These are phyloP conservation scores for Ceyx cyanopectus DNA, from an alignment of 2,113 vertebrate species.

Conservation along the genomic window DNA sequence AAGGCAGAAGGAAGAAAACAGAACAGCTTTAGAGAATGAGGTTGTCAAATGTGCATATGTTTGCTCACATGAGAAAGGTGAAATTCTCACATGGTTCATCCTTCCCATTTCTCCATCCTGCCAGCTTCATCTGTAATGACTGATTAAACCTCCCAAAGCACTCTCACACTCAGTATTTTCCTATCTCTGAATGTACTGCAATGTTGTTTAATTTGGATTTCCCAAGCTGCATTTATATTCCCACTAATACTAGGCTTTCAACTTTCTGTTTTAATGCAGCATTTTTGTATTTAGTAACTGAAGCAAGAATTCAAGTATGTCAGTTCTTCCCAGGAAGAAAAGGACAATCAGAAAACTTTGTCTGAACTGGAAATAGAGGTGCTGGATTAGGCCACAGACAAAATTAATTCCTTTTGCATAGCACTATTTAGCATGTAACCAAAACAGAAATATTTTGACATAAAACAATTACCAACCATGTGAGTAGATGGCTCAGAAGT, in stretches of 20 bases:
- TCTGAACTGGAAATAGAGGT: neutral
- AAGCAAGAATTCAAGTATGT: neutral
- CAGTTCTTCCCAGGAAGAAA: neutral
- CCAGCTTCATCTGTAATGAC: neutral
- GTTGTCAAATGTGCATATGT: neutral
- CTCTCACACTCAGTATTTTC: neutral
- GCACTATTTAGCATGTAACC: neutral
- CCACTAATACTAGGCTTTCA: neutral
- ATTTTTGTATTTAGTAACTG: neutral
- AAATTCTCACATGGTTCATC: neutral
- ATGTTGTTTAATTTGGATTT: neutral
- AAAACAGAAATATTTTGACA: neutral
- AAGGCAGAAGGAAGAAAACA: too few species aligned
- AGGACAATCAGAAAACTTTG: neutral
- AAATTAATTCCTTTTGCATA: neutral
- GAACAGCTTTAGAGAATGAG: neutral
- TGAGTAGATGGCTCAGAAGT: neutral
- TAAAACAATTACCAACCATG: neutral
- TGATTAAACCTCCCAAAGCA: neutral
- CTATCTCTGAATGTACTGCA: neutral
- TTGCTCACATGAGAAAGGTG: neutral
- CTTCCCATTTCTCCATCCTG: neutral
- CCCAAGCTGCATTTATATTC: neutral
- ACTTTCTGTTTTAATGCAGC: neutral
- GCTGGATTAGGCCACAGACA: rapidly evolving